Evolutionary conservation across 2,113 vertebrate genomes (phyloP).

Genomic region (Rhombomys opimus): DNA sequence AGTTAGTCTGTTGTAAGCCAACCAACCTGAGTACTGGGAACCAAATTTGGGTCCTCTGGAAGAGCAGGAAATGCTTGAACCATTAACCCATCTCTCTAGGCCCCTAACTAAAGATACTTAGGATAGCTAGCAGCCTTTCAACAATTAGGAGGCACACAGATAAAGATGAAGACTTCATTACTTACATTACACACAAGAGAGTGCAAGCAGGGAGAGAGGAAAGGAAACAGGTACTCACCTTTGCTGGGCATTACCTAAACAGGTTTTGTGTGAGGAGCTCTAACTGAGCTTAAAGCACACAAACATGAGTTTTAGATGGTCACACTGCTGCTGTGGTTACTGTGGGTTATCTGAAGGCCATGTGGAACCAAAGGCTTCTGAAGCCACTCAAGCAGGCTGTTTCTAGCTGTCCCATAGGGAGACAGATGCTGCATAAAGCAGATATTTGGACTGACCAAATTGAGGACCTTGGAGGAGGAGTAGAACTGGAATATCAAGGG

Average conservation of each 20-base stretch:
- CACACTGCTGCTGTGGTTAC: not conserved
- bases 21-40: not conserved
- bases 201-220: not conserved
- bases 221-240: not conserved
- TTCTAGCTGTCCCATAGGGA: not conserved
- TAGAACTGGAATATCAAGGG: not conserved
- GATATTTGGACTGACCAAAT: not conserved
- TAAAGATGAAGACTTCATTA: not conserved
- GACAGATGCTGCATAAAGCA: not conserved
- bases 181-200: too few relatives aligned
- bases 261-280: not conserved
- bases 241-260: not conserved
- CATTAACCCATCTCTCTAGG: not conserved
- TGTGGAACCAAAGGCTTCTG: not conserved
- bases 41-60: not conserved
- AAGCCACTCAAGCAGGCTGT: not conserved
- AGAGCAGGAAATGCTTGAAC: not conserved
- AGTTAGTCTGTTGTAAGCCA: not conserved
- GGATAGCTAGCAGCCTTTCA: not conserved
- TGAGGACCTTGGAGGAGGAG: not conserved
- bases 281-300: not conserved
- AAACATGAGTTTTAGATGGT: not conserved
- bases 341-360: not conserved
- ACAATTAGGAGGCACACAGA: not conserved
- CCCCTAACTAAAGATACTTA: not conserved